Evolutionary conservation across 2,888 invertebrate species (phyloP).

Genomic region (Steinernema carpocapsae): DNA sequence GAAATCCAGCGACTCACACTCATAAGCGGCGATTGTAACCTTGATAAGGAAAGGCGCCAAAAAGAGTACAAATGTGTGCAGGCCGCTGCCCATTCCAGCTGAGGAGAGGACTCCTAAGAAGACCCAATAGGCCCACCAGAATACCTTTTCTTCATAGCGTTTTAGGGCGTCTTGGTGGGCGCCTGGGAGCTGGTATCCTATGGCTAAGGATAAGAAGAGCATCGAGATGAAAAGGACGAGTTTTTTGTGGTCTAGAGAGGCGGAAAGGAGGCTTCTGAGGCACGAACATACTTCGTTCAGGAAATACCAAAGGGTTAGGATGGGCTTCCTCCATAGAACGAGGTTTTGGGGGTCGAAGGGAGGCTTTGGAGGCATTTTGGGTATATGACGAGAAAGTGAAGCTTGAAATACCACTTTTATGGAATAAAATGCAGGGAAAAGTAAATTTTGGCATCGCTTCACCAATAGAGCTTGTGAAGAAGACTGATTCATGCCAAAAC

Average conservation of each 20-base stretch:
- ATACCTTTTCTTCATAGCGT: conserved; percentile 69
- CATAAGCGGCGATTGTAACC: conserved; percentile 96
- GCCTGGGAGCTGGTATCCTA: conserved; percentile 69
- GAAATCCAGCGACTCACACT: conserved; percentile 91
- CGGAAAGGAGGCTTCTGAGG: conserved; percentile 46
- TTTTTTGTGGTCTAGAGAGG: conserved; percentile 26
- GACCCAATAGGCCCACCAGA: conserved; percentile 88
- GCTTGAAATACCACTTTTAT: too few species aligned
- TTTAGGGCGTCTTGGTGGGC: conserved; percentile 69
- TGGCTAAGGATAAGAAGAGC: conserved; percentile 53
- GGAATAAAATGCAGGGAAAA: too few species aligned
- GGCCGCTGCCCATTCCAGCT: conserved; percentile 93
- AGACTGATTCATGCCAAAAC: too few species aligned
- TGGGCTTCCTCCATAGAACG: conserved; percentile 70
- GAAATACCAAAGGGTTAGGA: conserved; percentile 70
- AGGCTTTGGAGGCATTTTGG: too few species aligned
- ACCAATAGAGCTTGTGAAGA: too few species aligned
- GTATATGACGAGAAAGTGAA: too few species aligned
- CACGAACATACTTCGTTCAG: conserved; percentile 66
- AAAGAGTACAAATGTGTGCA: conserved; percentile 97
- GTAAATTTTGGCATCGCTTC: too few species aligned
- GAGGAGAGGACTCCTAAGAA: conserved; percentile 93
- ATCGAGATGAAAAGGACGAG: conserved; percentile 43
- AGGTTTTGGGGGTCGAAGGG: conserved; percentile 68
- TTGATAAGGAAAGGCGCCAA: conserved; percentile 94